These are phyloP conservation scores for Cydia strobilella DNA, from an alignment of 1,140 invertebrate genomes.

Conservation along the genomic window DNA sequence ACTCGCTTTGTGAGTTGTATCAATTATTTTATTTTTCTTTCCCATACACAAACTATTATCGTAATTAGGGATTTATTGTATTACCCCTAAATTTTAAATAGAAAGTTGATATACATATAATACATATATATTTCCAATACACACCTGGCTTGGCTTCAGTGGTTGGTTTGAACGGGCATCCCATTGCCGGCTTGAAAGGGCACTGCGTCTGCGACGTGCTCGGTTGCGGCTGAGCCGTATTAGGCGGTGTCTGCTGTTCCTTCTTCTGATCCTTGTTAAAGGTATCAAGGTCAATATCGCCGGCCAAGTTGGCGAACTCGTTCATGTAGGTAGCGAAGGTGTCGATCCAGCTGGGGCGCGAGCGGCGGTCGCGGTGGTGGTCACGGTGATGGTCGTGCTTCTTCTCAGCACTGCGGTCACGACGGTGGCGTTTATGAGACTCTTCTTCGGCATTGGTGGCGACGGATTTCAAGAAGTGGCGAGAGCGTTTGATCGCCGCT, in stretches of 20 bases:
- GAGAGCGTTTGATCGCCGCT: conserved; percentile 60
- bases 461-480: conserved; percentile 63
- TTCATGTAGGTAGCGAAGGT: conserved; percentile 74
- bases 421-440: conserved; percentile 51
- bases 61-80: too few relatives aligned
- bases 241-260: neutral
- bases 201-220: neutral
- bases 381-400: conserved; percentile 44
- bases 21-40: too few relatives aligned
- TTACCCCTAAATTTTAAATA: too few relatives aligned
- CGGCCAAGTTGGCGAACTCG: conserved; percentile 75
- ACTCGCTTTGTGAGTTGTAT: too few relatives aligned
- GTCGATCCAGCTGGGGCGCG: conserved; percentile 64
- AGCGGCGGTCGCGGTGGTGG: conserved; percentile 41
- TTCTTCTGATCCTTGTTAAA: neutral
- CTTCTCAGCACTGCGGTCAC: conserved; percentile 51
- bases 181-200: conserved; percentile 11
- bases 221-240: neutral
- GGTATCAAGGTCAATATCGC: conserved; percentile 54
- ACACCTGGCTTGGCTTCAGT: neutral
- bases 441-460: conserved; percentile 47
- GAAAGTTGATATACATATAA: too few relatives aligned
- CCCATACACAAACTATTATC: too few relatives aligned
- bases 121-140: neutral
- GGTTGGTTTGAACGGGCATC: neutral